A percentile compares a stretch with the other conserved stretches of the same genome.
phyloP scores from a whole-genome alignment of 2,797 vertebrate species.

The Gymnoscopelus braueri region DNA sequence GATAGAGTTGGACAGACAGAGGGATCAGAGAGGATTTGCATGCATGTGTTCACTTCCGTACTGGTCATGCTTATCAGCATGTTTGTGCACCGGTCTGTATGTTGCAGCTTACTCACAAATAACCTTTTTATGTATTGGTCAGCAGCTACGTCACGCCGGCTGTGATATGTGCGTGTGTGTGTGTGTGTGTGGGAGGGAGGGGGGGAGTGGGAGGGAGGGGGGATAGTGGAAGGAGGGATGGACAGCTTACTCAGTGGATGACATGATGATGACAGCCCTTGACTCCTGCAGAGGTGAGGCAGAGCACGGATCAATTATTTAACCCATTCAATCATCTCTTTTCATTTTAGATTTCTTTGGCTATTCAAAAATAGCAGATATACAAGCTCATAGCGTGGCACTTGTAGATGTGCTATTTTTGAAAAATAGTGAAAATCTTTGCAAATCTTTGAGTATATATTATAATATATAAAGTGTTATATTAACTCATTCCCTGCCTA shows the following conservation, averaged over 20 bases:
- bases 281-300: conserved; percentile 62
- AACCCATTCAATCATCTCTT: no score
- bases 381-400: no score
- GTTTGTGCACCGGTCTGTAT: conserved; percentile 48
- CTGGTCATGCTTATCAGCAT: conserved; percentile 31
- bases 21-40: conserved; percentile 46
- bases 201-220: not conserved
- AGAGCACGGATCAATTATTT: conserved; percentile 61
- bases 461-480: no score
- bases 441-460: no score
- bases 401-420: no score
- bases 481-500: no score
- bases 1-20: conserved; percentile 22
- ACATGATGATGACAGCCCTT: conserved; percentile 34
- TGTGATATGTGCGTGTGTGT: conserved; percentile 22
- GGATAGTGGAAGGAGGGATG: not conserved
- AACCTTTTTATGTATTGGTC: no score
- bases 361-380: no score
- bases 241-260: conserved; percentile 27
- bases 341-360: no score
- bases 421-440: no score
- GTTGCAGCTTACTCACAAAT: conserved; percentile 18
- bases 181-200: conserved; percentile 24
- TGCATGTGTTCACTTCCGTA: conserved; percentile 38
- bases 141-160: no score